phyloP scores from a whole-genome alignment of 2,888 invertebrate genomes.

The Molanna angustata region DNA sequence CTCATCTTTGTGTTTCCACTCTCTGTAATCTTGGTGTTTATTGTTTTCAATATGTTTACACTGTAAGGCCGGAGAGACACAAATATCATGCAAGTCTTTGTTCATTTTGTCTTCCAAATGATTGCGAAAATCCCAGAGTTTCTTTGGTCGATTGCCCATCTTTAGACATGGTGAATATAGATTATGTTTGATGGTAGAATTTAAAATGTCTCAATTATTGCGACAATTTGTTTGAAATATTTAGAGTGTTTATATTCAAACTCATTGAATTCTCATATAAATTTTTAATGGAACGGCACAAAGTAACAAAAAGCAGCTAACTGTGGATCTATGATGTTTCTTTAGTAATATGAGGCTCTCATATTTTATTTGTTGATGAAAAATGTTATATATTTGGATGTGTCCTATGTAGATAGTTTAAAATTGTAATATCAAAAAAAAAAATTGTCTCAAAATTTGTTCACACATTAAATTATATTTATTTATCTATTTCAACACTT shows the following conservation, averaged over 20 bases:
- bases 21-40: constrained; percentile 35
- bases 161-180: background rate
- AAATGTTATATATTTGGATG: no score
- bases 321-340: constrained; percentile 30
- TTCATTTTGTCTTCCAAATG: constrained; percentile 2
- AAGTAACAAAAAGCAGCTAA: background rate
- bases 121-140: constrained; percentile 12
- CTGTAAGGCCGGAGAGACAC: constrained; percentile 35
- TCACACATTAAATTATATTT: background rate
- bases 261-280: no score
- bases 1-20: constrained; percentile 31
- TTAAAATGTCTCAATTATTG: no score
- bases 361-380: background rate
- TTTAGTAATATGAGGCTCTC: constrained; percentile 36
- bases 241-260: no score
- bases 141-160: constrained; percentile 11
- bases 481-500: background rate
- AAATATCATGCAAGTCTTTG: constrained; percentile 2
- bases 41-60: constrained; percentile 22
- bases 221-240: no score
- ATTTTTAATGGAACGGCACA: no score
- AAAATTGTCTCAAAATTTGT: background rate
- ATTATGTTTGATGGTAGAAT: no score
- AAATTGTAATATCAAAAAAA: no score
- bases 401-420: no score